phyloP scores from a whole-genome alignment of 2,888 invertebrate genomes.

The Thyatira batis region DNA sequence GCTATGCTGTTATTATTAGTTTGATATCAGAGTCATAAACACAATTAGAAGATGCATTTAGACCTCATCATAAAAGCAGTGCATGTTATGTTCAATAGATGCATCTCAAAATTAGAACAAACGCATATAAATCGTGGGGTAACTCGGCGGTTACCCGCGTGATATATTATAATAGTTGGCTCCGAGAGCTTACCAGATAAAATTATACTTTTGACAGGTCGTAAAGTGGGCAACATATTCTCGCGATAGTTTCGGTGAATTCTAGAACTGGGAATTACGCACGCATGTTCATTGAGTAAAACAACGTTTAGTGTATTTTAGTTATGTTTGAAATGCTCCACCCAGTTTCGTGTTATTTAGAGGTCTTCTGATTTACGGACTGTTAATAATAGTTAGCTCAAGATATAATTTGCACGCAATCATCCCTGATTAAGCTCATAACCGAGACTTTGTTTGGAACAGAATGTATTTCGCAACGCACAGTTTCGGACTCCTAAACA shows the following conservation, averaged over 20 bases:
- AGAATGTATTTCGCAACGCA: constrained; percentile 6
- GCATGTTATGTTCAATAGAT: background rate
- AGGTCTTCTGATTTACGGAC: background rate
- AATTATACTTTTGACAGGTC: constrained; percentile 46
- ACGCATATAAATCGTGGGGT: constrained; percentile 10
- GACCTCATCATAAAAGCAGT: background rate
- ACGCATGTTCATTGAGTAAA: constrained; percentile 28
- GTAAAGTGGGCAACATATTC: constrained; percentile 35
- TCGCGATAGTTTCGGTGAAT: constrained; percentile 29
- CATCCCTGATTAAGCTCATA: background rate
- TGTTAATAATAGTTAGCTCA: background rate
- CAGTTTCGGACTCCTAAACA: constrained; percentile 6
- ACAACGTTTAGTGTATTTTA: background rate
- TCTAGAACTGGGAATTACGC: constrained; percentile 20
- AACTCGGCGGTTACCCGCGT: constrained; percentile 11
- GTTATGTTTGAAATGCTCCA: background rate
- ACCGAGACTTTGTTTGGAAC: background rate
- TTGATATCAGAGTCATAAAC: no score
- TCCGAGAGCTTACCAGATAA: constrained; percentile 23
- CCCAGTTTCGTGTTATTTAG: background rate
- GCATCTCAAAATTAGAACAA: constrained; percentile 9
- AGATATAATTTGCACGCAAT: background rate
- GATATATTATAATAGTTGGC: constrained; percentile 16
- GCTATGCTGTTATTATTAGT: no score
- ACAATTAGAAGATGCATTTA: background rate